A percentile compares a stretch with the other conserved stretches of the same genome.
phyloP scores from a whole-genome alignment of 1,140 invertebrate species.

The Leptestheria dahalacensis region DNA sequence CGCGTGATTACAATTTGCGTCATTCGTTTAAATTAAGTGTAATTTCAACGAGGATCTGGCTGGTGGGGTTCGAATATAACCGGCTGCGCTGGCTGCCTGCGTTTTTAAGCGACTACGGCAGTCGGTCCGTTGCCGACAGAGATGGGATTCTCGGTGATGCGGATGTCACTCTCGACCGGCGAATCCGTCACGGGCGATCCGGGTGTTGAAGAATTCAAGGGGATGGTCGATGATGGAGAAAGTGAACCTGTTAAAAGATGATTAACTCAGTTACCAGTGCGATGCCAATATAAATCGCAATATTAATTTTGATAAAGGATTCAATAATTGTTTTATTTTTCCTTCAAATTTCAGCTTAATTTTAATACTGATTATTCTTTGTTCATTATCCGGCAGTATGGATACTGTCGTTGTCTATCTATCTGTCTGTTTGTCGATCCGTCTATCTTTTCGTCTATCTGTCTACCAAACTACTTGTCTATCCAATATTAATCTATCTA shows the following conservation, averaged over 20 bases:
- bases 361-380: not conserved
- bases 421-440: too few relatives aligned
- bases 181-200: slow-evolving; percentile 3
- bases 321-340: not conserved
- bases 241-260: slow-evolving; percentile 2
- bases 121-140: slow-evolving; percentile 18
- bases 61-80: too few relatives aligned
- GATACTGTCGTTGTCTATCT: too few relatives aligned
- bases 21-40: too few relatives aligned
- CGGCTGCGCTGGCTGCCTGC: too few relatives aligned
- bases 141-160: slow-evolving; percentile 27
- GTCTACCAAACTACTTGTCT: too few relatives aligned
- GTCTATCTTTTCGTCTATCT: too few relatives aligned
- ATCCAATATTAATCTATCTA: too few relatives aligned
- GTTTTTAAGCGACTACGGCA: slow-evolving; percentile 12
- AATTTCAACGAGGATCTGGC: too few relatives aligned
- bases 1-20: too few relatives aligned
- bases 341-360: not conserved
- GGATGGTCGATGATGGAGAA: slow-evolving; percentile 14
- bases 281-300: not conserved
- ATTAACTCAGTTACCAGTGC: not conserved
- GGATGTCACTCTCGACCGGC: slow-evolving; percentile 21
- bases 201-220: slow-evolving; percentile 11
- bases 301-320: not conserved
- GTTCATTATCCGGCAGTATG: not conserved